Base-by-base conservation (phyloP, 2,888 invertebrate genomes). In the Griposia aprilina region DNA sequence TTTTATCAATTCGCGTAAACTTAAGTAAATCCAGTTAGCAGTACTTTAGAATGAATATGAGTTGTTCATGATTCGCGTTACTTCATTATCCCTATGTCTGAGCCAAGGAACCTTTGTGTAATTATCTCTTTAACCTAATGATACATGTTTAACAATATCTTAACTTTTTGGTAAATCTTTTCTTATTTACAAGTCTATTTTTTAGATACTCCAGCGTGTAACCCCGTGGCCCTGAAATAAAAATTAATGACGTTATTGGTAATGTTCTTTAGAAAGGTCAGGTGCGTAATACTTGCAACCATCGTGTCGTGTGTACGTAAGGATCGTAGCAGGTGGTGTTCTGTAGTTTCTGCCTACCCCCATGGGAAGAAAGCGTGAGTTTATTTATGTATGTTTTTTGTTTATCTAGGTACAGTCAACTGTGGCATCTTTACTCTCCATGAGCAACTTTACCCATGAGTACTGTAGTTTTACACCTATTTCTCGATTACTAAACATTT, bases 1-100 rank as follows among this genome's bases (percentile, higher is more conserved):
- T 81, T 81, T 81, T 81, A 81, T 81, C 77, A 81, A 76, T 81
- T 76, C 59, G 20, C 48, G 30, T 63, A 55, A 76, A 71, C 36
- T 76, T 81, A 20, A 55, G 68, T 23, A 59, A 81, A 81, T 63
- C 62, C 52, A 68, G 69, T 81, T 66, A 75, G 63, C 36, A 50
- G 23, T 55, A 69, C 68, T 81, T 76, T 68, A 26, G 36, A 63
- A 76, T 68, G 76, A 81, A 63, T 68, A 63, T 52, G 45, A 66
- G 59, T 74, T 74, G 59, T 63, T 63, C 52, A 36, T 55, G 45
- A 69, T 69, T 74, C 55, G 45, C 3, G 57, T 66, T 78, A 55
- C 41, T 26, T 66, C 20, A 20, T 45, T 59, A 60, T 52, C 15
- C 23, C n/a, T 59, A 20, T 48, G 30, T 76, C 30, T 2, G 30